A percentile compares a stretch with the other conserved stretches of the same genome.
Evolutionary conservation across 2,888 invertebrate species (phyloP).

Genomic region (Helleia helle): DNA sequence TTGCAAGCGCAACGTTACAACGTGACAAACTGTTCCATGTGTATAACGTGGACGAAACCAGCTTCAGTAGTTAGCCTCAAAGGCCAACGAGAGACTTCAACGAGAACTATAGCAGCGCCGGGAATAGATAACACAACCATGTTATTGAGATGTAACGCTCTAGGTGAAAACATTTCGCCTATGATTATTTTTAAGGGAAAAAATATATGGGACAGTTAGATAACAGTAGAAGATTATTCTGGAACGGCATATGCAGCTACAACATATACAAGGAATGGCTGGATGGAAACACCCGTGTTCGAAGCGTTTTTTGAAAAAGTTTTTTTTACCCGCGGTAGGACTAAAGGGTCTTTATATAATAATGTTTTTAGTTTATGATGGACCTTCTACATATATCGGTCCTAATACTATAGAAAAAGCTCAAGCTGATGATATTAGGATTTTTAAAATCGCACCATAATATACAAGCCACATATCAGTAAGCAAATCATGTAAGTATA

Average conservation of each 20-base stretch:
- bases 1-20: too few relatives aligned
- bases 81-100: slow-evolving; percentile 20
- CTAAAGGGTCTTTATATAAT: slow-evolving; percentile 18
- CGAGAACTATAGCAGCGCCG: slow-evolving; percentile 20
- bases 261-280: slow-evolving; percentile 30
- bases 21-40: slow-evolving; percentile 18
- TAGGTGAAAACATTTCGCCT: slow-evolving; percentile 24
- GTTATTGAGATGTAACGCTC: slow-evolving; percentile 20
- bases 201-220: slow-evolving; percentile 30
- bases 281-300: slow-evolving; percentile 31
- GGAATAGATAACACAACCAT: slow-evolving; percentile 25
- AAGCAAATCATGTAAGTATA: slow-evolving; percentile 26
- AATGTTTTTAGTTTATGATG: too few relatives aligned
- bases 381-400: too few relatives aligned
- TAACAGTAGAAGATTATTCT: slow-evolving; percentile 19
- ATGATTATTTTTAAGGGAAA: slow-evolving; percentile 25
- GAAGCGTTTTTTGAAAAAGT: slow-evolving; percentile 24
- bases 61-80: slow-evolving; percentile 20
- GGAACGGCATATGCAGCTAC: slow-evolving; percentile 26
- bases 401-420: too few relatives aligned
- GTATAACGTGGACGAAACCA: slow-evolving; percentile 23
- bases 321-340: slow-evolving; percentile 16
- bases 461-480: slow-evolving; percentile 23
- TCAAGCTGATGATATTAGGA: too few relatives aligned
- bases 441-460: slow-evolving; percentile 22